Base-by-base conservation (phyloP, 2,888 invertebrate genomes). In the Alviniconcha strummeri region DNA sequence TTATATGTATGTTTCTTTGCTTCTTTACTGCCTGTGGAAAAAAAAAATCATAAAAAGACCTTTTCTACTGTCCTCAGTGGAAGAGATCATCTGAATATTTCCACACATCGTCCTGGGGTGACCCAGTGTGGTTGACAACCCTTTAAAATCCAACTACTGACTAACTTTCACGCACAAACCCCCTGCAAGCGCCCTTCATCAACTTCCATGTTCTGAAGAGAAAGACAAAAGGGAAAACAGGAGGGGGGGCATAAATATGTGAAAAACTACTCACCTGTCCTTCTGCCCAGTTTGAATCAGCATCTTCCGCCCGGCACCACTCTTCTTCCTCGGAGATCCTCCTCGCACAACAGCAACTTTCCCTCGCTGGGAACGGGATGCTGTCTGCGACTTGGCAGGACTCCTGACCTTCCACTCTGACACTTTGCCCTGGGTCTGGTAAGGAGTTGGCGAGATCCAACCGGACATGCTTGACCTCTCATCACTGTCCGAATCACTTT, bases 401-500 rank as follows among this genome's bases (percentile, higher is more conserved):
- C 80, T 69, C n/a, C 79, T 52, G 7, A 81, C 52, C 54, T 67
- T 82, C 84, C 84, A 84, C 64, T 82, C 69, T 19, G 86, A 85
- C 15, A 82, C 81, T 55, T 84, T 85, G 15, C 82, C 85, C 52
- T 67, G 19, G 36, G 82, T 57, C n/a, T 19, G 15, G 77, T 67
- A 69, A 9, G 82, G 57, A 4, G 56, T 74, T 17, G 64, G 74
- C 7, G 80, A 80, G 11, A 60, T 56, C 19, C 80, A 80, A n/a
- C 55, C 52, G n/a, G 52, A 64, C 13, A 64, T 64, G 54, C 19
- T 72, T 13, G 82, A 76, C 13, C 78, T 78, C 11, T 60, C 54
- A 55, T 85, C 85, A 11, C 76, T 79, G 36, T 87, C 87, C 11
- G 84, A 86, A 52, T 86, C 87, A 83, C 83, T 80, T 71, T 79